Evolutionary conservation across 1,140 invertebrate species (phyloP), one percentile per base, ranked within the genome.

Genomic region (Diorhabda carinulata): DNA sequence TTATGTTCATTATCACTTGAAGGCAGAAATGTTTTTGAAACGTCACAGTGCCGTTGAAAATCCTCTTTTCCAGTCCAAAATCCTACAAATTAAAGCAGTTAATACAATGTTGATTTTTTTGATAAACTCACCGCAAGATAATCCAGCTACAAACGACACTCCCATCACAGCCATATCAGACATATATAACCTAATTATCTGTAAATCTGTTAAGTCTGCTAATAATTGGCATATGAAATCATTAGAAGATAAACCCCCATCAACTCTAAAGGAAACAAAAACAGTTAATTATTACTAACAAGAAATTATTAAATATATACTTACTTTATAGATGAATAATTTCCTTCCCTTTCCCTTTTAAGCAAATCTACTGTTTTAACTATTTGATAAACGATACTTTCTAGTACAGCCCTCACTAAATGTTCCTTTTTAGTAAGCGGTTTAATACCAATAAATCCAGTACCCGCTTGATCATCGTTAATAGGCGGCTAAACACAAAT

Each of bases 161-260:
- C 95, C 95, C 44, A 94, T 82, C 57, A 88, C 88, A 9, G 92
- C 90, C 83, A 91, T 90, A 82, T 95, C 93, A 0, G 85, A 81
- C 64, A 84, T 86, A 0, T 77, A 75, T 0, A 88, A 82, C 61
- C 95, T 83, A 77, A 96, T 90, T 8, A 97, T 89, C 8, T 82
- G 77, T 56, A 93, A 77, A 2, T 87, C 87, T 3, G 90, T 91
- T 43, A 96, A 82, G 82, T 97, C 92, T 3, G 94, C 88, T 61
- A 98, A 85, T 43, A 95, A 82, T 82, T 98, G 95, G 73, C 92
- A 88, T 2, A 98, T 83, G 78, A 97, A 98, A 81, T 97, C 89
- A 81, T 97, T 97, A 67, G 88, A 88, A 0, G 94, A 91, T 10
- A 98, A 95, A 43, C 96, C 96, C n/a, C 96, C 96, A 81, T 97